These are phyloP conservation scores for Eudasyphora cyanicolor DNA, from an alignment of 2,888 invertebrate species.

Conservation along the genomic window DNA sequence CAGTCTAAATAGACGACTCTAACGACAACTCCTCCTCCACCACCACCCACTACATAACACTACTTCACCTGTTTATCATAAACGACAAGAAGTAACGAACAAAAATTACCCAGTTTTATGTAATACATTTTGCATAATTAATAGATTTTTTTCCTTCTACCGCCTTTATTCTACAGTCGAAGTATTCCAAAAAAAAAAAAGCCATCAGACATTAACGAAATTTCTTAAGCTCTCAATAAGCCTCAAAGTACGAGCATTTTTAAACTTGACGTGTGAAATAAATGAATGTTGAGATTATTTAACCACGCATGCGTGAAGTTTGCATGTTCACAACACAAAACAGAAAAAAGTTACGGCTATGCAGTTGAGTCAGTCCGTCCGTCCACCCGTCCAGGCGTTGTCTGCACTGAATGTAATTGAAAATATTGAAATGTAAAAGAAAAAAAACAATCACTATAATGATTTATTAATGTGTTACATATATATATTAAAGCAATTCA, in stretches of 20 bases:
- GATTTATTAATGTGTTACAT: background rate
- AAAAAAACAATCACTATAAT: background rate
- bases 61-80: background rate
- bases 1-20: background rate
- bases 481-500: too few relatives aligned
- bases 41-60: background rate
- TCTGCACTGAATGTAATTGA: background rate
- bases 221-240: constrained; percentile 49
- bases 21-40: background rate
- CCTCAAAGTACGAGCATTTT: constrained; percentile 14
- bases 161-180: background rate
- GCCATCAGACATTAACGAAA: background rate
- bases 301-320: constrained; percentile 65
- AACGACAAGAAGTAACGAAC: background rate
- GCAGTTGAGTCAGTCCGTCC: background rate
- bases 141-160: background rate
- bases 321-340: constrained; percentile 45
- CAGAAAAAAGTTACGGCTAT: background rate
- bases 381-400: background rate
- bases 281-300: constrained; percentile 53
- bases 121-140: constrained; percentile 19
- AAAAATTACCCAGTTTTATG: background rate
- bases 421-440: background rate
- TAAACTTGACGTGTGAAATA: constrained; percentile 60
- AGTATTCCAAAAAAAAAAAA: background rate